Evolutionary conservation across 23 tunicate species (phyloP), one percentile per base, ranked within the genome.

Genomic region (Ciona savignyi): DNA sequence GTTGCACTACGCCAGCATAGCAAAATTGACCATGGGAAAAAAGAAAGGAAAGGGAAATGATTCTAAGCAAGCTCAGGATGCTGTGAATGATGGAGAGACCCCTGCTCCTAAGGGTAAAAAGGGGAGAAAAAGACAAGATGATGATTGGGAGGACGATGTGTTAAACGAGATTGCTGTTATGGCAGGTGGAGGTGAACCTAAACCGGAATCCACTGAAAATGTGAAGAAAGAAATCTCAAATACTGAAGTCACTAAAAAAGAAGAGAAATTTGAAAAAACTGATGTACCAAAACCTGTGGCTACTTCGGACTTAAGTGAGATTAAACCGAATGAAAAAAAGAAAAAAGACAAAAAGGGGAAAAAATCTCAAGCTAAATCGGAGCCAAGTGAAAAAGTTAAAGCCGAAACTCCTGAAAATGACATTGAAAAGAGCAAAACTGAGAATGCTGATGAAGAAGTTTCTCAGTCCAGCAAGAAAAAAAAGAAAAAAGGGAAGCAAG

Each of bases 381-480:
- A 62, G 3, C 34, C 72, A 0, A 56, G 51, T 11, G 72, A 35
- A 4, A 34, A 61, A 60, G 72, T 34, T 67, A 34, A 69, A 69
- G 63, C 33, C 49, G 48, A 74, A 66, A 2, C 68, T 27, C 32
- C 68, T 35, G 32, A 67, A 1, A 29, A 42, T 23, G 82, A 30
- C 48, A 62, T 70, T 28, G 35, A 76, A 2, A 9, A 25, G 22
- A 30, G 33, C 60, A 63, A 80, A 61, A 1, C 63, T 1, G 63
- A 62, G 30, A 23, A 35, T 35, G 81, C 32, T 32, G 64, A 72
- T 2, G 64, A 11, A 6, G 33, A 30, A 24, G 68, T 64, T 3
- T 30, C 75, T 11, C 32, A 32, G 3, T 65, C 73, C 25, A 86
- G 77, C 24, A 86, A 86, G 65, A 88, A 95, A 56, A 87, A 95